phyloP scores from a whole-genome alignment of 2,113 vertebrate species.

The Propithecus coquereli region DNA sequence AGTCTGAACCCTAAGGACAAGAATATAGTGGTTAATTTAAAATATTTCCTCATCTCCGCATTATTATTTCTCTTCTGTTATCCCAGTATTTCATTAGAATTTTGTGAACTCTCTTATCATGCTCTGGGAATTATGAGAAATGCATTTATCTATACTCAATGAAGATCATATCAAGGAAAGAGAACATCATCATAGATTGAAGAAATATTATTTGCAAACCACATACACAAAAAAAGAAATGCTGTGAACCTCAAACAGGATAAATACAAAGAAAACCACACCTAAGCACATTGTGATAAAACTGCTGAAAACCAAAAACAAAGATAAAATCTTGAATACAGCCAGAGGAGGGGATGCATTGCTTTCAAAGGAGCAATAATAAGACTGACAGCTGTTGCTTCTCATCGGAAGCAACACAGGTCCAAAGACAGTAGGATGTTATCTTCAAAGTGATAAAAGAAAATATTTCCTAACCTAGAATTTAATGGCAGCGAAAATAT shows the following conservation, averaged over 20 bases:
- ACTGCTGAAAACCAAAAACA: background rate
- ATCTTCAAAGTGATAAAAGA: background rate
- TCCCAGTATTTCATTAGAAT: slow-evolving; percentile 1
- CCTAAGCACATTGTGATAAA: background rate
- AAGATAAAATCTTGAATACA: slow-evolving; percentile 10
- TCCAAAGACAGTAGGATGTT: background rate
- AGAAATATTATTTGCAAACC: background rate
- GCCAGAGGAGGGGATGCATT: background rate
- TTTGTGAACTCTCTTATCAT: background rate
- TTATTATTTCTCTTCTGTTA: slow-evolving; percentile 1
- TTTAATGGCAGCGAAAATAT: background rate
- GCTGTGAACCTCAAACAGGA: background rate
- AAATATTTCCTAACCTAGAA: background rate
- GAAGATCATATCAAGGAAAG: background rate
- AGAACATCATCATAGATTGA: background rate
- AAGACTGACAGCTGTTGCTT: background rate
- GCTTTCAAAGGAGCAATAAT: background rate
- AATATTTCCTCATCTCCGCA: background rate
- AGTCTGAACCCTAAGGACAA: background rate
- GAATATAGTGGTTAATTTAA: background rate
- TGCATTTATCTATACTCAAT: background rate
- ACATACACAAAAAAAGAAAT: background rate
- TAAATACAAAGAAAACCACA: background rate
- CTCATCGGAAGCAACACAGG: background rate
- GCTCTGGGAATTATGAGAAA: background rate